Conservation (phyloP, 2,797 vertebrate species). For the Novumbra hubbsi region DNA sequence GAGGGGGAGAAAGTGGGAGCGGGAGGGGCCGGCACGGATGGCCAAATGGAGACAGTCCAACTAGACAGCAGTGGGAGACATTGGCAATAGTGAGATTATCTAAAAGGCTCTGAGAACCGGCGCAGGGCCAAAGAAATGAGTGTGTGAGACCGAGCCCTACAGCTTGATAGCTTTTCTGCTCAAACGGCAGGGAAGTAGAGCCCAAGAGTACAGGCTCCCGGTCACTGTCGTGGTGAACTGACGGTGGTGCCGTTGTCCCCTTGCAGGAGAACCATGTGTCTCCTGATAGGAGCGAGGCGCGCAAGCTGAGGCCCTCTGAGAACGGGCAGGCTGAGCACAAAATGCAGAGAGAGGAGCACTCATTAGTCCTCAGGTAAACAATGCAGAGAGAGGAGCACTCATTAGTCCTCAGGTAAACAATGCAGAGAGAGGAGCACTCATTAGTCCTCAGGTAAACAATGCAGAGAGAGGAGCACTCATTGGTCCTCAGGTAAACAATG, state of each 20-base stretch:
- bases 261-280: constrained; percentile 88
- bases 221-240: neutral
- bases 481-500: constrained; percentile 85
- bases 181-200: neutral
- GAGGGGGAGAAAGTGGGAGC: neutral
- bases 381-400: constrained; percentile 86
- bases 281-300: constrained; percentile 76
- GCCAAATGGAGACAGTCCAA: neutral
- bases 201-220: neutral
- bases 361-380: constrained; percentile 85
- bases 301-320: constrained; percentile 87
- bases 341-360: constrained; percentile 86
- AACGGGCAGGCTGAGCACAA: constrained; percentile 92
- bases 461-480: constrained; percentile 86
- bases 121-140: neutral
- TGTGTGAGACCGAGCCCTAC: neutral
- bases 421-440: constrained; percentile 86
- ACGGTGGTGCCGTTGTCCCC: constrained; percentile 2
- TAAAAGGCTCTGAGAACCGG: neutral
- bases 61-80: neutral
- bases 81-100: neutral
- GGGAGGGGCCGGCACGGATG: neutral
- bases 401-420: constrained; percentile 83
- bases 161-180: neutral
- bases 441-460: constrained; percentile 84